Percentiles rank a stretch among this genome's conserved stretches.
phyloP scores from a whole-genome alignment of 1,140 invertebrate species.

The Caerostris darwini region DNA sequence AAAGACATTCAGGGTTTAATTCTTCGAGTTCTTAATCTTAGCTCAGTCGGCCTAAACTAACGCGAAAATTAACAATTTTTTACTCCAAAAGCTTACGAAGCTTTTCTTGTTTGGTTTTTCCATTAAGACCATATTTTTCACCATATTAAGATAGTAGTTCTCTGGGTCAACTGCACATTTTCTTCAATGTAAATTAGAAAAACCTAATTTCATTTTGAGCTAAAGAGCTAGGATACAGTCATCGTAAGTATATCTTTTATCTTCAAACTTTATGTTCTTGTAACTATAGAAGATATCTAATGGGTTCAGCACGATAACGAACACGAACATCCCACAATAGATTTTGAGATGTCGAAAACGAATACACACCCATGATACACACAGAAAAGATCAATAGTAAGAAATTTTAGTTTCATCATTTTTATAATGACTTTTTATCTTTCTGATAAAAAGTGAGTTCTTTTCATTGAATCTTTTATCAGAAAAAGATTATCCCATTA shows the following conservation, averaged over 20 bases:
- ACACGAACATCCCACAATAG: conserved; percentile 86
- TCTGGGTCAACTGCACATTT: conserved; percentile 81
- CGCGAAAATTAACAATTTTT: conserved; percentile 82
- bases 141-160: conserved; percentile 83
- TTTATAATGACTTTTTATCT: background rate
- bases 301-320: conserved; percentile 87
- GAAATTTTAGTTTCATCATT: background rate
- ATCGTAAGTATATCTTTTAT: conserved; percentile 81
- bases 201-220: conserved; percentile 80
- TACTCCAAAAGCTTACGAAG: conserved; percentile 82
- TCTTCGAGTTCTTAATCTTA: conserved; percentile 78
- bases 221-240: conserved; percentile 16
- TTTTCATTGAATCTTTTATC: too few species aligned
- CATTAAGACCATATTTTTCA: conserved; percentile 80
- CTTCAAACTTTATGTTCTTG: conserved; percentile 87
- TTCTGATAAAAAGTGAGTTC: too few species aligned
- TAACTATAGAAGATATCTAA: conserved; percentile 88
- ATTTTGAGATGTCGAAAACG: conserved; percentile 80
- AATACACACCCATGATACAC: conserved; percentile 84
- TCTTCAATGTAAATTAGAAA: conserved; percentile 81
- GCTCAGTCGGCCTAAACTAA: conserved; percentile 80
- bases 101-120: conserved; percentile 81
- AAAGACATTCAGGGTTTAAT: conserved; percentile 70
- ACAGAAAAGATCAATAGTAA: background rate
- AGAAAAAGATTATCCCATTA: too few species aligned